Evolutionary conservation across 2,113 vertebrate species (phyloP).

Genomic region (Ophiodon elongatus): DNA sequence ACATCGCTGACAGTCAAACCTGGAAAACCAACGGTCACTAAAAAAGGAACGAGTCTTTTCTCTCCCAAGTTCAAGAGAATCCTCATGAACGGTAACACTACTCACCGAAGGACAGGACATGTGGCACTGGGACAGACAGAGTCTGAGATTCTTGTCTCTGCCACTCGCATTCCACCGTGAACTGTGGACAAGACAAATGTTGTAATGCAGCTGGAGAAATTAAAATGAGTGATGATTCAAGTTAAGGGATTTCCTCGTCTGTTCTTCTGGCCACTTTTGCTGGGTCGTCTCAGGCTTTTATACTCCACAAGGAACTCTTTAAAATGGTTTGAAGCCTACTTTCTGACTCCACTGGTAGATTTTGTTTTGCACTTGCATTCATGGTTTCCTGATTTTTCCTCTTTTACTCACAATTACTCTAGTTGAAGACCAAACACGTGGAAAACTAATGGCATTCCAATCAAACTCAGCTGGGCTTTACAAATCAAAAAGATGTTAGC

Average conservation of each 20-base stretch:
- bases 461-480: no score
- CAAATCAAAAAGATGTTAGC: no score
- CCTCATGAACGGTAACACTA: not conserved
- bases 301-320: not conserved
- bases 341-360: no score
- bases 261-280: not conserved
- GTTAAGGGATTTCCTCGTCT: not conserved
- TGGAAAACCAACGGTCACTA: constrained; percentile 65
- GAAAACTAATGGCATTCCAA: no score
- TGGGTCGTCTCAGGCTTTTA: not conserved
- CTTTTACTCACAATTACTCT: no score
- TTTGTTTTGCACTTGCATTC: no score
- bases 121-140: constrained; percentile 87
- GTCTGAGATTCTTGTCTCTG: constrained; percentile 87
- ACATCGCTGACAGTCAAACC: constrained; percentile 89
- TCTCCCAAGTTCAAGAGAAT: rapidly evolving
- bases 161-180: constrained; percentile 94
- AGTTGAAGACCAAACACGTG: no score
- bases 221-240: not conserved
- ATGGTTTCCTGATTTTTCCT: no score
- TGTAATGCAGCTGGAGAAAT: not conserved
- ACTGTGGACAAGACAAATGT: constrained; percentile 80
- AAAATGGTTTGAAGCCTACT: no score
- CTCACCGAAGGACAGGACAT: constrained; percentile 94
- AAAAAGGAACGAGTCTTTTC: not conserved